phyloP scores from a whole-genome alignment of 2,797 vertebrate species.

The Lates japonicus region DNA sequence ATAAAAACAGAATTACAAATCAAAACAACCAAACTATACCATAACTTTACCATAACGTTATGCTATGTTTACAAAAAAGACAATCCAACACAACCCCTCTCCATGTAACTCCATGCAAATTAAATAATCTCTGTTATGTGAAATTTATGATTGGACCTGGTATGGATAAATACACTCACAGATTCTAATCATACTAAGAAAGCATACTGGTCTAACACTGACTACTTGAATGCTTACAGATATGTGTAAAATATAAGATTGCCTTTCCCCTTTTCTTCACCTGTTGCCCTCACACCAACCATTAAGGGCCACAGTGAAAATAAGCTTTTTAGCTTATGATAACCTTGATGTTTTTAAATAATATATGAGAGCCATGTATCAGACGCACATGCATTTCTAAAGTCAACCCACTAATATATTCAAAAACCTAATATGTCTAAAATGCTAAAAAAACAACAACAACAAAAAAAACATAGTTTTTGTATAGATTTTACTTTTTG shows the following conservation, averaged over 20 bases:
- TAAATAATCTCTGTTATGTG: neutral
- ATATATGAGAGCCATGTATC: neutral
- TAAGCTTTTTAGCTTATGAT: neutral
- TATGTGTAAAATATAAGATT: conserved; percentile 1
- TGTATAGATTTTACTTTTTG: neutral
- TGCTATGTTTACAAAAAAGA: conserved; percentile 3
- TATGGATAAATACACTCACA: neutral
- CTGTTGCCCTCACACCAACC: neutral
- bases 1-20: conserved; percentile 3
- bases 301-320: neutral
- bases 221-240: neutral
- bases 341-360: neutral
- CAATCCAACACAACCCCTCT: neutral
- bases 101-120: neutral
- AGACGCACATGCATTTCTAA: conserved; percentile 1
- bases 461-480: no score
- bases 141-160: neutral
- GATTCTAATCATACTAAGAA: neutral
- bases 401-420: neutral
- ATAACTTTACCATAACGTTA: neutral
- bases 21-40: neutral
- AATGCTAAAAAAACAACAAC: neutral
- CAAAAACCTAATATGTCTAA: neutral
- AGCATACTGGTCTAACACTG: neutral
- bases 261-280: neutral